These are phyloP conservation scores for Diadophis punctatus DNA, from an alignment of 2,113 vertebrate species.

Conservation along the genomic window DNA sequence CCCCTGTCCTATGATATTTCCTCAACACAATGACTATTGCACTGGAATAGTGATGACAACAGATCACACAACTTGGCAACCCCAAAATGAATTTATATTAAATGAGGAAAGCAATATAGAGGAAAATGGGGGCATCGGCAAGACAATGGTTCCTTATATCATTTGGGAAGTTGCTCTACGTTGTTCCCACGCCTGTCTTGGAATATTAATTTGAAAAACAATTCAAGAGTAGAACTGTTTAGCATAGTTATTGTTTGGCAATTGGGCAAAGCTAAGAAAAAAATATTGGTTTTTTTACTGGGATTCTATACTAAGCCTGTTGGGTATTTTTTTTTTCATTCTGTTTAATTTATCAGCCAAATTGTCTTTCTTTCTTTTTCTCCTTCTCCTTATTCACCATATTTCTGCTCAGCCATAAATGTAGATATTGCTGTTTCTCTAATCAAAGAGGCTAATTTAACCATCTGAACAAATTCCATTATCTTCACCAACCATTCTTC, in stretches of 20 bases:
- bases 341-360: background rate
- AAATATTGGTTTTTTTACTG: background rate
- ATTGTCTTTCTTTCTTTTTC: background rate
- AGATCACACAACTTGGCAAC: background rate
- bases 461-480: background rate
- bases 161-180: background rate
- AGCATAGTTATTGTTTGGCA: background rate
- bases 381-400: background rate
- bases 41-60: background rate
- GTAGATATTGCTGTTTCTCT: background rate
- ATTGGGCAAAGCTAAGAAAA: background rate
- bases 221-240: background rate
- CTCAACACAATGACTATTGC: background rate
- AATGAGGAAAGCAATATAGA: background rate
- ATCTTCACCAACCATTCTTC: background rate
- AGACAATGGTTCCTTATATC: background rate
- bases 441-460: background rate
- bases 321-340: background rate
- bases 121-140: background rate
- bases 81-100: background rate
- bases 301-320: background rate
- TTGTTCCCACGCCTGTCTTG: background rate
- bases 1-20: background rate
- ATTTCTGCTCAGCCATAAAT: background rate
- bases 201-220: background rate